A percentile compares a stretch with the other conserved stretches of the same genome.
Evolutionary conservation across 2,797 vertebrate species (phyloP).

Genomic region (Lutjanus campechanus): DNA sequence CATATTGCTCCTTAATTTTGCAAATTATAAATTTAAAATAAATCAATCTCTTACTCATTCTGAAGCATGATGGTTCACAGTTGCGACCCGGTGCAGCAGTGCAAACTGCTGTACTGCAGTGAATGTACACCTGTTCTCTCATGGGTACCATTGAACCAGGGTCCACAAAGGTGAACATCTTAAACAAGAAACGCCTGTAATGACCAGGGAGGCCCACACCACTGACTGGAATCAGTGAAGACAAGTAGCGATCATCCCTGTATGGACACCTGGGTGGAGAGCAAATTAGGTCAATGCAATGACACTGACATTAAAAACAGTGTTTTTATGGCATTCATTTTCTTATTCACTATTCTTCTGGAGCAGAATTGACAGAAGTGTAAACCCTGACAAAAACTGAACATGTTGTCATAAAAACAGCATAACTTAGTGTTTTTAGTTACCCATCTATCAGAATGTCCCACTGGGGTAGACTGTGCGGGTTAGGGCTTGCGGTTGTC

Average conservation of each 20-base stretch:
- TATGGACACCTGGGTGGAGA: slow-evolving; percentile 74
- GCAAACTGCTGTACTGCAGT: slow-evolving; percentile 82
- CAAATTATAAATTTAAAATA: background rate
- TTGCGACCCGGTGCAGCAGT: slow-evolving; percentile 1
- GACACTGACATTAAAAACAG: background rate
- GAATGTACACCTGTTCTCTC: slow-evolving; percentile 77
- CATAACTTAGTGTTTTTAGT: slow-evolving; percentile 16
- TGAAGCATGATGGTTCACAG: slow-evolving; percentile 64
- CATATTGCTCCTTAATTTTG: slow-evolving; percentile 5
- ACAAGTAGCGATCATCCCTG: slow-evolving; percentile 70
- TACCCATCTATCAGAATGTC: slow-evolving; percentile 79
- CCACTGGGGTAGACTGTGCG: slow-evolving; percentile 77
- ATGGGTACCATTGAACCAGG: slow-evolving; percentile 1
- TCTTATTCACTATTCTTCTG: background rate
- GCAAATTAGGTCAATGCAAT: background rate
- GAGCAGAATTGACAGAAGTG: background rate
- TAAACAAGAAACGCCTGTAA: slow-evolving; percentile 74
- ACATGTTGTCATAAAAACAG: background rate
- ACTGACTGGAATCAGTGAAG: slow-evolving; percentile 69
- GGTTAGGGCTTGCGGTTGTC: slow-evolving; percentile 67
- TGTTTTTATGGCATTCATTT: background rate
- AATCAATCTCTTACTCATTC: slow-evolving; percentile 60
- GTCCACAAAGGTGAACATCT: slow-evolving; percentile 83
- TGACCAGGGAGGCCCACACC: slow-evolving; percentile 65
- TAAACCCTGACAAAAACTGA: background rate